phyloP scores from a whole-genome alignment of 2,113 vertebrate species.

The Dicerorhinus sumatrensis region DNA sequence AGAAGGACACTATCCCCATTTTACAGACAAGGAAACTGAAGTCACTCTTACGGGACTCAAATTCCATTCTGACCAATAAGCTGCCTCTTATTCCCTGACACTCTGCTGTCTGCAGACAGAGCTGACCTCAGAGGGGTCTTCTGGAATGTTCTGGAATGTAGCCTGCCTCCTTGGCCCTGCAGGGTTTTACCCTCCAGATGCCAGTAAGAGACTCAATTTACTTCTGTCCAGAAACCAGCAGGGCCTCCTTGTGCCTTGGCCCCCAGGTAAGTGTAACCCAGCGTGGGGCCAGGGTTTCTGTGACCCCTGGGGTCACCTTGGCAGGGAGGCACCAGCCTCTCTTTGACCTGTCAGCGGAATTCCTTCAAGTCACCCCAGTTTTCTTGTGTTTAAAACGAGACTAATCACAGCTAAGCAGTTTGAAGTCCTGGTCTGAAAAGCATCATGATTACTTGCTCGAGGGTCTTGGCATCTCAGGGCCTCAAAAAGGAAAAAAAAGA shows the following conservation, averaged over 20 bases:
- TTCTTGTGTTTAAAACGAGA: conserved; percentile 49
- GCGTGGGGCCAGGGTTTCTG: not conserved
- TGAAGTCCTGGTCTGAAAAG: conserved; percentile 69
- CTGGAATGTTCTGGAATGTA: not conserved
- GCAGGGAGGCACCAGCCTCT: not conserved
- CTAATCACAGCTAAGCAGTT: conserved; percentile 59
- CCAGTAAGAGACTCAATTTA: conserved; percentile 1
- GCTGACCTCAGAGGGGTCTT: not conserved
- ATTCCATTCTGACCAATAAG: not conserved
- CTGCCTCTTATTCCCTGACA: not conserved
- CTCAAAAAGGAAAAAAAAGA: not conserved
- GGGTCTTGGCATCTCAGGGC: conserved; percentile 23
- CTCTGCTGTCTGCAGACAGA: not conserved
- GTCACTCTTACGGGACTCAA: not conserved
- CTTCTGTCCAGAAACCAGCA: conserved; percentile 41
- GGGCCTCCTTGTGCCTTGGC: not conserved
- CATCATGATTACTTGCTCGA: not conserved
- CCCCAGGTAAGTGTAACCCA: conserved; percentile 4
- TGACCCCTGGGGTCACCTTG: conserved; percentile 57
- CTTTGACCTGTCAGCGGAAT: conserved; percentile 58
- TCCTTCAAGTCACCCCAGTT: conserved; percentile 55
- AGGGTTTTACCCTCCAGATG: not conserved
- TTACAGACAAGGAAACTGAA: not conserved
- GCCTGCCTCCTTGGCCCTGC: not conserved
- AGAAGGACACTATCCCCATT: not conserved